Evolutionary conservation across 2,888 invertebrate species (phyloP).

Genomic region (Cephus sareptanus): DNA sequence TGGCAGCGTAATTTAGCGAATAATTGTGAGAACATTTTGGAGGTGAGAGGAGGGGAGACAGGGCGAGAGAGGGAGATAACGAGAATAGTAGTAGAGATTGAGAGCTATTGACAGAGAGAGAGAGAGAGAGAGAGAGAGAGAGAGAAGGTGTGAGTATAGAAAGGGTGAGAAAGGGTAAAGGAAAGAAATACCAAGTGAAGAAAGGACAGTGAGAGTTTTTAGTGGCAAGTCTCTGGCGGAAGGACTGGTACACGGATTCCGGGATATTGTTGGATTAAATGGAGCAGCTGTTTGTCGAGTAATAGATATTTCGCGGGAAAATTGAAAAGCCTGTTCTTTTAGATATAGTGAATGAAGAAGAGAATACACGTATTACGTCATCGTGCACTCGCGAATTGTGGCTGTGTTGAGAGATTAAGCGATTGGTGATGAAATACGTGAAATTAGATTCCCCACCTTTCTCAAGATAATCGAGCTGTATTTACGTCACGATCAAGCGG

Average conservation of each 20-base stretch:
- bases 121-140: neutral
- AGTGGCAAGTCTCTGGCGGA: neutral
- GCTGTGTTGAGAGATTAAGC: neutral
- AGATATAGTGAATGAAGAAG: neutral
- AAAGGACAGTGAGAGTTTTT: neutral
- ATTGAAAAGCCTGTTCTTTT: neutral
- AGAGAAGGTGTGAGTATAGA: constrained; percentile 5
- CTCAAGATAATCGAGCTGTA: neutral
- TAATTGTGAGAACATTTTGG: neutral
- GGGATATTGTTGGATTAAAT: neutral
- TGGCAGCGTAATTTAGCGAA: neutral
- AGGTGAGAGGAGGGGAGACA: neutral
- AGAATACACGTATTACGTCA: neutral
- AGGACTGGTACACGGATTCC: neutral
- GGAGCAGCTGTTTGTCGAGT: neutral
- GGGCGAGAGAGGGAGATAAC: neutral
- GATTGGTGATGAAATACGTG: neutral
- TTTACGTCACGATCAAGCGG: neutral
- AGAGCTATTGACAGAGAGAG: constrained; percentile 4
- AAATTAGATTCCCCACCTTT: neutral
- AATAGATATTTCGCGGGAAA: constrained; percentile 14
- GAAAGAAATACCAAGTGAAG: neutral
- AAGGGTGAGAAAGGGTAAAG: constrained; percentile 2
- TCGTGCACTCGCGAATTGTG: neutral
- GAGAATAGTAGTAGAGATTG: neutral